These are phyloP conservation scores for Cyanoderma ruficeps DNA, from an alignment of 2,113 vertebrate genomes.

Conservation along the genomic window DNA sequence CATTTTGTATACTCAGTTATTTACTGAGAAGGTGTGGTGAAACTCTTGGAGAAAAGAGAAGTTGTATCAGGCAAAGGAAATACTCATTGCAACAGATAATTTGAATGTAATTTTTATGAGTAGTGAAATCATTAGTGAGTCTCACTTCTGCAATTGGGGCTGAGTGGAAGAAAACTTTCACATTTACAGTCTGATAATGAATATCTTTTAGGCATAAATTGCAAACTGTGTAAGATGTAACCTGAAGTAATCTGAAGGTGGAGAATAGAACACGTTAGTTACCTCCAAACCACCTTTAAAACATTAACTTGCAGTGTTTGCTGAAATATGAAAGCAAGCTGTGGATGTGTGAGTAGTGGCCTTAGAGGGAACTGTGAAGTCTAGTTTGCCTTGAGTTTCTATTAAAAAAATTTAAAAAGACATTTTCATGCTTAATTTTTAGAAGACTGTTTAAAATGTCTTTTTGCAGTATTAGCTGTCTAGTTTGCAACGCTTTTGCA, in stretches of 20 bases:
- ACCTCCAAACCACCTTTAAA: background rate
- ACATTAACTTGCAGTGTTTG: background rate
- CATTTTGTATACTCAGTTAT: background rate
- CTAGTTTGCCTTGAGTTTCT: background rate
- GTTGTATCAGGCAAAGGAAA: background rate
- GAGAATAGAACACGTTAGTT: background rate
- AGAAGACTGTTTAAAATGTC: background rate
- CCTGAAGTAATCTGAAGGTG: background rate
- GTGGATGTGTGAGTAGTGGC: background rate
- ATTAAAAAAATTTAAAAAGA: background rate
- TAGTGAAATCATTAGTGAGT: background rate
- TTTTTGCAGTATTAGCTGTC: background rate
- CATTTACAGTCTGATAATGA: background rate
- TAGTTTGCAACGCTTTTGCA: background rate
- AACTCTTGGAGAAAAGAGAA: conserved; percentile 10
- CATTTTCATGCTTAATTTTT: background rate
- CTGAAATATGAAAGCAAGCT: background rate
- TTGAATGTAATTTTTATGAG: background rate
- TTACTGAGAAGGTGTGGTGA: conserved; percentile 34
- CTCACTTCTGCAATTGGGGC: background rate
- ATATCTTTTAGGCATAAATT: background rate
- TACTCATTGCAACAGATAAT: background rate
- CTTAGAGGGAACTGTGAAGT: background rate
- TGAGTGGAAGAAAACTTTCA: background rate
- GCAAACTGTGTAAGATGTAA: background rate